Conservation (phyloP, 1,140 invertebrate genomes). For the Caerostris extrusa region DNA sequence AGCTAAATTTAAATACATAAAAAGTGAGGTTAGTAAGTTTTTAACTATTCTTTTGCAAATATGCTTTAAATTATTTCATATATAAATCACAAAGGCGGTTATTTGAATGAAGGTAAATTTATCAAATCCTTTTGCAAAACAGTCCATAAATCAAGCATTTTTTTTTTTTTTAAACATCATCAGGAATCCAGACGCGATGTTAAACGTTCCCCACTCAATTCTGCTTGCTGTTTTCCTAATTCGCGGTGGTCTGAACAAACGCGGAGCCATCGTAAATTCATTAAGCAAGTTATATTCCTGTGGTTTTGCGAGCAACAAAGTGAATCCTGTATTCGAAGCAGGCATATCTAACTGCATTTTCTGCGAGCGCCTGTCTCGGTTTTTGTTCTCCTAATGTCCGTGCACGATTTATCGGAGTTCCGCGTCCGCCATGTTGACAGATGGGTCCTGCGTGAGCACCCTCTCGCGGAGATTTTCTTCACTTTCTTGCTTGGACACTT, state of each 20-base stretch:
- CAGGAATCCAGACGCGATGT: not conserved
- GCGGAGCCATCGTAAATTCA: conserved; percentile 71
- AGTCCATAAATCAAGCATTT: no score
- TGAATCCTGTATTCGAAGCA: conserved; percentile 74
- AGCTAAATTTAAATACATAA: no score
- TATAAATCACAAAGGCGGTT: no score
- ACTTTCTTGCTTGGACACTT: conserved; percentile 75
- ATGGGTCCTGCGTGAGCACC: conserved; percentile 65
- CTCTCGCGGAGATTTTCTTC: conserved; percentile 69
- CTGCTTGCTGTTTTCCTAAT: conserved; percentile 53
- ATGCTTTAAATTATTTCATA: no score
- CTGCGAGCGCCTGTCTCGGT: conserved; percentile 60
- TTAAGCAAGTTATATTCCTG: not conserved
- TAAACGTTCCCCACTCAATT: conserved; percentile 22
- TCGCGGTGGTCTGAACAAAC: conserved; percentile 58
- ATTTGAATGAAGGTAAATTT: no score
- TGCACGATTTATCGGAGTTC: conserved; percentile 75
- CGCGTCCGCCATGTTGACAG: conserved; percentile 74
- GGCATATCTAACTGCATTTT: conserved; percentile 75
- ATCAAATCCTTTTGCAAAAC: no score
- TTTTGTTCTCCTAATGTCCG: conserved; percentile 71
- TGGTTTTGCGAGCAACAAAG: conserved; percentile 48
- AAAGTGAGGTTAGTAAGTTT: no score
- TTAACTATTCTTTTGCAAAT: no score
- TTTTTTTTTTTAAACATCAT: not conserved